These are phyloP conservation scores for Abramis brama DNA, from an alignment of 2,113 vertebrate genomes.

Conservation along the genomic window DNA sequence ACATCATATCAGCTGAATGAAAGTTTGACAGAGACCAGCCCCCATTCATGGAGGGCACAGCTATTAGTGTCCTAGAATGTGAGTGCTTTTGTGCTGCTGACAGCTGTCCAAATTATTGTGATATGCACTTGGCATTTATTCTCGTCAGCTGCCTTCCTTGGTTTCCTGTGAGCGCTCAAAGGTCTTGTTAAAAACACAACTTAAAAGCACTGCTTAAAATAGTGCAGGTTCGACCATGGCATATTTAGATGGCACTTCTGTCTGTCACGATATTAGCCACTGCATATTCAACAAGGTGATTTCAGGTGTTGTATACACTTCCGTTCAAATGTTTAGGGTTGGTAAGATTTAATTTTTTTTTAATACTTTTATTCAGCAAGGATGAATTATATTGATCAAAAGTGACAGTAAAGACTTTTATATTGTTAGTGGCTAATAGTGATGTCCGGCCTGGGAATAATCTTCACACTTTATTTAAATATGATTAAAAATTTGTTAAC, in stretches of 20 bases:
- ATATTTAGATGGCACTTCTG: not conserved
- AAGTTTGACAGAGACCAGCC: conserved; percentile 5
- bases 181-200: conserved; percentile 17
- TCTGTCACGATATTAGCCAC: not conserved
- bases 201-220: conserved; percentile 30
- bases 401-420: not conserved
- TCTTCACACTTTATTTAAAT: too few species aligned
- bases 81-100: conserved; percentile 65
- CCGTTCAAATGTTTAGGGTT: not conserved
- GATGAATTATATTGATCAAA: not conserved
- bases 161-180: conserved; percentile 38
- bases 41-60: conserved; percentile 57
- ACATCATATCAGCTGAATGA: conserved; percentile 5
- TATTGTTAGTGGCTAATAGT: too few species aligned
- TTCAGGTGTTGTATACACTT: not conserved
- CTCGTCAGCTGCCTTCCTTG: conserved; percentile 69
- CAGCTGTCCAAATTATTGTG: conserved; percentile 79
- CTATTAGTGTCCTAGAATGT: conserved; percentile 79
- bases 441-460: too few species aligned
- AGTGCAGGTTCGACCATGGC: conserved; percentile 13
- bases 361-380: not conserved
- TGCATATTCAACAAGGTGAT: not conserved
- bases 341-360: not conserved
- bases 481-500: too few species aligned
- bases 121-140: conserved; percentile 72